A percentile compares a stretch with the other conserved stretches of the same genome.
phyloP scores from a whole-genome alignment of 2,113 vertebrate genomes.

The Syngnathus scovelli region DNA sequence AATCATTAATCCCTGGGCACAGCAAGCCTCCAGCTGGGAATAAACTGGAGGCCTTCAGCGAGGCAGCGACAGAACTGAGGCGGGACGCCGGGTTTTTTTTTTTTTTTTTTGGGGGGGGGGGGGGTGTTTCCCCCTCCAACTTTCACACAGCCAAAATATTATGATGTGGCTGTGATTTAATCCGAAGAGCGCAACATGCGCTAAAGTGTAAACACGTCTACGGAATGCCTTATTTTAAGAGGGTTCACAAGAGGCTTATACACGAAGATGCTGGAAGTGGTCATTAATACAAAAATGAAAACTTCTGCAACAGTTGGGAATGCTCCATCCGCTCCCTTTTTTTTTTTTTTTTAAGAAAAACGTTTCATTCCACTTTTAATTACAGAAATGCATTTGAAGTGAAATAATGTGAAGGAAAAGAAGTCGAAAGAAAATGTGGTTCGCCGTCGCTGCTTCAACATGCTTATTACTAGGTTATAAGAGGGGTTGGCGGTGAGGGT shows the following conservation, averaged over 20 bases:
- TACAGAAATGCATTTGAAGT: neutral
- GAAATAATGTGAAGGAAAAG: slow-evolving; percentile 16
- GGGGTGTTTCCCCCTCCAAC: neutral
- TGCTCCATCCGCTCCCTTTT: slow-evolving; percentile 13
- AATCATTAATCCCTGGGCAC: slow-evolving; percentile 80
- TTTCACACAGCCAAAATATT: slow-evolving; percentile 38
- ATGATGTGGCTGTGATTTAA: slow-evolving; percentile 53
- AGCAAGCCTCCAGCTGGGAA: slow-evolving; percentile 68
- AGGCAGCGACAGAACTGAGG: slow-evolving; percentile 25
- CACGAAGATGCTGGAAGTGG: slow-evolving; percentile 28
- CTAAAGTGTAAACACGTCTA: slow-evolving; percentile 40
- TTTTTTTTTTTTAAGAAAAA: slow-evolving; percentile 2
- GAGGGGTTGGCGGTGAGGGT: slow-evolving; percentile 47
- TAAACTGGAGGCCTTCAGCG: slow-evolving; percentile 73
- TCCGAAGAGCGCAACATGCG: slow-evolving; percentile 29
- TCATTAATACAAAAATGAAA: slow-evolving; percentile 49
- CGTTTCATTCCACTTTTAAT: neutral
- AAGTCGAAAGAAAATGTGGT: slow-evolving; percentile 1
- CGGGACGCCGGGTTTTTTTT: slow-evolving; percentile 16
- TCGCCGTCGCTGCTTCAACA: slow-evolving; percentile 46
- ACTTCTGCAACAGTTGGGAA: slow-evolving; percentile 26
- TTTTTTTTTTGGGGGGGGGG: too few species aligned
- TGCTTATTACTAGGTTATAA: slow-evolving; percentile 80
- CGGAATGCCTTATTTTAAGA: slow-evolving; percentile 33
- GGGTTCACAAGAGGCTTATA: slow-evolving; percentile 28